Percentiles rank a stretch among this genome's conserved stretches.
These are phyloP conservation scores for Xenopus petersii DNA, from an alignment of 2,797 vertebrate genomes.

Conservation along the genomic window DNA sequence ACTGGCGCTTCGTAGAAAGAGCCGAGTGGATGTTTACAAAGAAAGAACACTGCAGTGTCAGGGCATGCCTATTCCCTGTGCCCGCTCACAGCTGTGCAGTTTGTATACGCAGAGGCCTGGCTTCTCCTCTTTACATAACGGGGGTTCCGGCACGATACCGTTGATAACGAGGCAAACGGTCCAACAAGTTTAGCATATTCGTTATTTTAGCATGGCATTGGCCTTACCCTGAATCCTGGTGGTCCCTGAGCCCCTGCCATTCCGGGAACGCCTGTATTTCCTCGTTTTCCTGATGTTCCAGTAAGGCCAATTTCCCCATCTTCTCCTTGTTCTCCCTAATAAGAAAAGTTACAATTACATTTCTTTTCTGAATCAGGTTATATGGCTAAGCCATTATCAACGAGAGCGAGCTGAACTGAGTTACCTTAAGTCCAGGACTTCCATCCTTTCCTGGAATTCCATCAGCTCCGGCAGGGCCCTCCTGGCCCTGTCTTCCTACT, in stretches of 20 bases:
- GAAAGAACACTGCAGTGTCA: no score
- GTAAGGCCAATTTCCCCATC: constrained; percentile 77
- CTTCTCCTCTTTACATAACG: no score
- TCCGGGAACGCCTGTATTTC: constrained; percentile 76
- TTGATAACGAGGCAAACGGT: no score
- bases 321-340: constrained; percentile 85
- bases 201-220: neutral
- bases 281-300: constrained; percentile 77
- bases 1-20: no score
- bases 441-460: constrained; percentile 80
- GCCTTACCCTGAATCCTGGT: constrained; percentile 83
- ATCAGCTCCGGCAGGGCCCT: constrained; percentile 76
- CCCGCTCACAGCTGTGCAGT: no score
- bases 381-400: no score
- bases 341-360: neutral
- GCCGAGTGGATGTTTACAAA: no score
- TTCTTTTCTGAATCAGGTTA: no score
- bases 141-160: no score
- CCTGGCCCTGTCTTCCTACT: constrained; percentile 81
- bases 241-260: constrained; percentile 86
- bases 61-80: no score
- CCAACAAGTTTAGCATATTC: no score
- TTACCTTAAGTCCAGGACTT: constrained; percentile 72
- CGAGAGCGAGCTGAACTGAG: constrained; percentile 14
- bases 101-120: no score